These are phyloP conservation scores for Aporophyla lueneburgensis DNA, from an alignment of 2,888 invertebrate species.

Conservation along the genomic window DNA sequence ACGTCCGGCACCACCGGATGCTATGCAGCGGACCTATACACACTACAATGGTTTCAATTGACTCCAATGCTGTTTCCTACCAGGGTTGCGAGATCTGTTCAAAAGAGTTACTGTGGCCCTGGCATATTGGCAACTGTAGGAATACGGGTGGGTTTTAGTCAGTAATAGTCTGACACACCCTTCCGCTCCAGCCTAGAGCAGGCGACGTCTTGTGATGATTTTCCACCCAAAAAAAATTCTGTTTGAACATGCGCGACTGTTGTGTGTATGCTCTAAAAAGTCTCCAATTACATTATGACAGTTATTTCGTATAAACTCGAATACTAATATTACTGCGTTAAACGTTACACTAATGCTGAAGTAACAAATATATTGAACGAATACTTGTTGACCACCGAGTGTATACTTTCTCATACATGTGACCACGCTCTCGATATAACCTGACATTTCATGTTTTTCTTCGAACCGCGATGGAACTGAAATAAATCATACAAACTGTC, in stretches of 20 bases:
- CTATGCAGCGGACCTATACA: too few relatives aligned
- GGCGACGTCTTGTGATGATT: too few relatives aligned
- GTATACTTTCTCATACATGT: not conserved
- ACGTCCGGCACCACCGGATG: too few relatives aligned
- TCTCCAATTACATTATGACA: too few relatives aligned
- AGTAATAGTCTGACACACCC: too few relatives aligned
- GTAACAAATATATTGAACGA: not conserved
- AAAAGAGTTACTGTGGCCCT: too few relatives aligned
- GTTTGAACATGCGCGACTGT: not conserved
- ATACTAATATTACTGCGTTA: not conserved
- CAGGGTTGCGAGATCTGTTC: too few relatives aligned
- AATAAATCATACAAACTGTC: slow-evolving; percentile 55
- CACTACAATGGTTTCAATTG: not conserved
- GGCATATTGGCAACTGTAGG: too few relatives aligned
- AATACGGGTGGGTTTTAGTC: too few relatives aligned
- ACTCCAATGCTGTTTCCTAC: not conserved
- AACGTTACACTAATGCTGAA: not conserved
- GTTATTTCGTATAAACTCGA: not conserved
- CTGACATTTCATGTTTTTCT: slow-evolving; percentile 45
- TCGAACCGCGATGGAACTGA: slow-evolving; percentile 19
- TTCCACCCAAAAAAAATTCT: too few relatives aligned
- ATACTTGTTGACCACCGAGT: not conserved
- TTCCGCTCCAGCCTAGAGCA: too few relatives aligned
- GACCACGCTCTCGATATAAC: slow-evolving; percentile 39
- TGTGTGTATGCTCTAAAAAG: not conserved